Evolutionary conservation across 2,797 vertebrate genomes (phyloP).

Genomic region (Rhinella marina): DNA sequence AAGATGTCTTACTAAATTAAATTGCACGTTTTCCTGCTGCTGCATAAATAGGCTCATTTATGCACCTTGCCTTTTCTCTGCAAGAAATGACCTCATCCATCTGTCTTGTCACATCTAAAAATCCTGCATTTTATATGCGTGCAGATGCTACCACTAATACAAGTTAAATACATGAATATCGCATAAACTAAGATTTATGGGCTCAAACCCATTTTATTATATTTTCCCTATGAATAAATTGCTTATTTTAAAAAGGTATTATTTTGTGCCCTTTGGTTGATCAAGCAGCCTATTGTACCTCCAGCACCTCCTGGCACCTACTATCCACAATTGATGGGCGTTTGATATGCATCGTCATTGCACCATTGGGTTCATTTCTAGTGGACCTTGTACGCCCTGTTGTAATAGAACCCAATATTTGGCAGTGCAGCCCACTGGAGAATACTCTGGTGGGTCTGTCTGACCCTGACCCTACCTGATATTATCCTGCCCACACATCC

Average conservation of each 20-base stretch:
- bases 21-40: neutral
- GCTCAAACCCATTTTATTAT: neutral
- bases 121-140: neutral
- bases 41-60: neutral
- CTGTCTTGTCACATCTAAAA: constrained; percentile 2
- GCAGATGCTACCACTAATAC: neutral
- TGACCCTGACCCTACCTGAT: no score
- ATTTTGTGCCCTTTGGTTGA: neutral
- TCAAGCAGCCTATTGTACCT: no score
- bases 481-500: no score
- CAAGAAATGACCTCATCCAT: neutral
- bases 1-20: neutral
- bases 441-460: no score
- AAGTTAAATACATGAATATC: neutral
- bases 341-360: no score
- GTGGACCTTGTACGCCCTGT: no score
- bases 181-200: neutral
- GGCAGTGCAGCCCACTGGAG: no score
- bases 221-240: neutral
- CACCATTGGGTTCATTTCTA: no score
- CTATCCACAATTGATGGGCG: no score
- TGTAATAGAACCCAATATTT: no score
- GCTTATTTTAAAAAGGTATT: neutral
- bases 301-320: no score
- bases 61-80: neutral